These are phyloP conservation scores for Branchinecta lindahli DNA, from an alignment of 1,140 invertebrate species.

Conservation along the genomic window DNA sequence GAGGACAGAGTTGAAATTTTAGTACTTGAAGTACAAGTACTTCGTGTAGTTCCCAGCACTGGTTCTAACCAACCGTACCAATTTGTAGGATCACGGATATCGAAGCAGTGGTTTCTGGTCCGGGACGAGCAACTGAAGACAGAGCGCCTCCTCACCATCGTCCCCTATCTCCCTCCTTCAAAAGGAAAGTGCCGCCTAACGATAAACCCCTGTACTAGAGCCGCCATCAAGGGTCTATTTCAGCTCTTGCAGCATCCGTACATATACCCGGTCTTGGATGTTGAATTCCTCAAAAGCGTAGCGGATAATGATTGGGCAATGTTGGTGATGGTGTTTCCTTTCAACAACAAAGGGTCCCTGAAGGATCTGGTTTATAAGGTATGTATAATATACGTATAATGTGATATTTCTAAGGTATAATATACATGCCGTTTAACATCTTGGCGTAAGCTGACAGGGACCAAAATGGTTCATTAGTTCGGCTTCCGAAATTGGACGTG, in stretches of 20 bases:
- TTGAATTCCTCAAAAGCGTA: constrained; percentile 42
- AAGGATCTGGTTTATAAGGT: constrained; percentile 80
- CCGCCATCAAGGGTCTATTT: constrained; percentile 60
- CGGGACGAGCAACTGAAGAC: constrained; percentile 60
- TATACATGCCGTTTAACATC: background rate
- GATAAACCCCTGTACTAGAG: constrained; percentile 36
- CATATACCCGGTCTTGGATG: constrained; percentile 69
- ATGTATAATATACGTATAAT: constrained; percentile 23
- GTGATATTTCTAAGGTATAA: constrained; percentile 12
- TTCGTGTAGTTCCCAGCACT: too few relatives aligned
- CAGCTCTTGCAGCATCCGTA: constrained; percentile 76
- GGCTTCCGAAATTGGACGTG: too few relatives aligned
- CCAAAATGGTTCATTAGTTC: too few relatives aligned
- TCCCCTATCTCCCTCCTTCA: constrained; percentile 39
- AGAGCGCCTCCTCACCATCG: constrained; percentile 61
- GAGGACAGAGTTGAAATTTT: too few relatives aligned
- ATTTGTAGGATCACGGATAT: constrained; percentile 49
- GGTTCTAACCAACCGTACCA: too few relatives aligned
- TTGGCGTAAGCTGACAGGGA: background rate
- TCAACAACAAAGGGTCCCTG: constrained; percentile 63
- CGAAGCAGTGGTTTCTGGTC: constrained; percentile 78
- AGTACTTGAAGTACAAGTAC: too few relatives aligned
- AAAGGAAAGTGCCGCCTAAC: constrained; percentile 37
- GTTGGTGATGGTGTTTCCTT: constrained; percentile 55
- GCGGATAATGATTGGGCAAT: constrained; percentile 23